Base-by-base conservation (phyloP, 2,797 vertebrate genomes). In the Aeoliscus strigatus region DNA sequence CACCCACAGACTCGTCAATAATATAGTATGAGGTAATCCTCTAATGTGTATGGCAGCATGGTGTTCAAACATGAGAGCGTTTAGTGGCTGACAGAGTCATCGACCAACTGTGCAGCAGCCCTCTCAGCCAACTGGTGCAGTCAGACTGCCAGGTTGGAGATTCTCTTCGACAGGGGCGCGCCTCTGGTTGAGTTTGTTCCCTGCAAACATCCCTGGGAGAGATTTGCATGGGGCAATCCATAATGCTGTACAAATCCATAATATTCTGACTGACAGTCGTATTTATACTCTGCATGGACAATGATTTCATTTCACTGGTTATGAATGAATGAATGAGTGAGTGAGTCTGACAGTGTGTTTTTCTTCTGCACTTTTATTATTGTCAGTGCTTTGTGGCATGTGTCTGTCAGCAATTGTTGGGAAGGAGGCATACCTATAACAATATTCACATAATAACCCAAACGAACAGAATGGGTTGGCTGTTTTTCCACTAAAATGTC, bases 141-240 rank as follows among this genome's bases (percentile, higher is more conserved):
- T 11, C 28, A 40, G 11, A 44, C 40, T 54, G 42, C 15, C 14
- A 40, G 30, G 14, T 9, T 30, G 9, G 11, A 35, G 13, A 15
- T 25, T 30, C 44, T 44, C 41, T n/a, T 12, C 9, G 29, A 41
- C 21, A 30, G 21, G 26, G 62, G 16, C 9, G 45, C 65, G 57
- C 18, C 17, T 28, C n/a, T 32, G 12, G 14, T 25, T 40, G 18
- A 39, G 35, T 43, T 41, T 45, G 14, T 37, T 39, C 16, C 50
- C 17, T 39, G 43, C n/a, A 37, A 15, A 14, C 21, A 59, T 24
- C 12, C 35, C 15, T 15, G 24, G 18, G n/a, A 26, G 5, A 44
- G 28, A 44, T 39, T 33, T 58, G 15, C 14, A 29, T 28, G 9
- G 27, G 9, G 9, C 7, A 15, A 32, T 2, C 14, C 24, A 25